A percentile compares a stretch with the other conserved stretches of the same genome.
Conservation (phyloP, 2,888 invertebrate genomes). For the Pharmacophagus antenor region DNA sequence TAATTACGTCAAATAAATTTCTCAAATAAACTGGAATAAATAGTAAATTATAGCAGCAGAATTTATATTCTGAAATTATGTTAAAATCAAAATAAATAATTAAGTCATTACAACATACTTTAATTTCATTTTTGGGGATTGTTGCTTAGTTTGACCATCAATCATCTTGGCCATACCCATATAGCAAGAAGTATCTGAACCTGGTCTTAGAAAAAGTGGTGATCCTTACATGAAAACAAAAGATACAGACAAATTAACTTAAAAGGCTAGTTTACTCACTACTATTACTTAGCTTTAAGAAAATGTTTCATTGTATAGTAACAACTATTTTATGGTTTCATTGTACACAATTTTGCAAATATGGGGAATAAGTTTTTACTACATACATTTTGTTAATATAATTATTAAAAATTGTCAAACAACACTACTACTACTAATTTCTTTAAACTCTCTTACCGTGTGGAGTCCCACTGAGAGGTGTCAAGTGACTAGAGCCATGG, state of each 20-base stretch:
- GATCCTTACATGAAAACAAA: constrained; percentile 57
- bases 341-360: too few species aligned
- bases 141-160: constrained; percentile 84
- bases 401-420: too few species aligned
- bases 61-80: too few species aligned
- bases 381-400: too few species aligned
- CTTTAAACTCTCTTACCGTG: constrained; percentile 49
- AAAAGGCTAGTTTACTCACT: too few species aligned
- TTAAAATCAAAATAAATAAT: neutral
- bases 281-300: neutral
- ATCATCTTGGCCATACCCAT: constrained; percentile 81
- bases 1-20: neutral
- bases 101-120: constrained; percentile 80
- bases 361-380: too few species aligned
- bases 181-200: constrained; percentile 82
- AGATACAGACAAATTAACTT: too few species aligned
- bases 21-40: too few species aligned
- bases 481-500: constrained; percentile 82
- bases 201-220: constrained; percentile 81
- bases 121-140: constrained; percentile 95
- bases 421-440: neutral
- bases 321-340: too few species aligned
- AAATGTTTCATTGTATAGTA: too few species aligned
- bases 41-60: too few species aligned
- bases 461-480: constrained; percentile 83